phyloP scores from a whole-genome alignment of 2,797 vertebrate genomes.

The Acanthopagrus latus region DNA sequence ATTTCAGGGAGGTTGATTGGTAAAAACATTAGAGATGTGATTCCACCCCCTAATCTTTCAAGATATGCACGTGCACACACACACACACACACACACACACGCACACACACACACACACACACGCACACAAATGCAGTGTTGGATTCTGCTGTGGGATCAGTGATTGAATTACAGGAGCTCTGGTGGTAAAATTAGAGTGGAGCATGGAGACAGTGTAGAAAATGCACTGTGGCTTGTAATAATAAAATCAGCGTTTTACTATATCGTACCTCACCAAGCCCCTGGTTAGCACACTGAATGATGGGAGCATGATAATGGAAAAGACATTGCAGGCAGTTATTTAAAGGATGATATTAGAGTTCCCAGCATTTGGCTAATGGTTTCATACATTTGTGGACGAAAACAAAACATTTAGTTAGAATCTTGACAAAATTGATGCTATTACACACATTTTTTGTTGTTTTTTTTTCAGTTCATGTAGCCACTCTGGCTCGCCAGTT shows the following conservation, averaged over 20 bases:
- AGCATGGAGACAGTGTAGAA: slow-evolving; percentile 58
- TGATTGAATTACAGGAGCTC: slow-evolving; percentile 77
- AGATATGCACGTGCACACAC: background rate
- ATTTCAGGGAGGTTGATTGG: slow-evolving; percentile 66
- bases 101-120: background rate
- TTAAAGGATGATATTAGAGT: slow-evolving; percentile 28
- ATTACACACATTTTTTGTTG: background rate
- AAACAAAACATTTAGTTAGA: background rate
- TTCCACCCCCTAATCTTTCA: slow-evolving; percentile 14
- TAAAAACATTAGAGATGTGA: slow-evolving; percentile 65
- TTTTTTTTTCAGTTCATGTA: slow-evolving; percentile 22
- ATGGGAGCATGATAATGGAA: slow-evolving; percentile 26
- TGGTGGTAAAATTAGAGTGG: slow-evolving; percentile 72
- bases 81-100: background rate
- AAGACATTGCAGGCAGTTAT: slow-evolving; percentile 31
- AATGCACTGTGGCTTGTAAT: slow-evolving; percentile 67
- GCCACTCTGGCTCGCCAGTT: slow-evolving; percentile 2
- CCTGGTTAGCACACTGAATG: slow-evolving; percentile 26
- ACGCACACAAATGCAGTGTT: slow-evolving; percentile 21
- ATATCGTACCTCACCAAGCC: slow-evolving; percentile 15
- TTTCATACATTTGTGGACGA: background rate
- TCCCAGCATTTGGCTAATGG: slow-evolving; percentile 5
- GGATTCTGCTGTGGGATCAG: slow-evolving; percentile 39
- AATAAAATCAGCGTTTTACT: slow-evolving; percentile 57
- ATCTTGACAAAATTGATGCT: background rate